Conservation (phyloP, 2,888 invertebrate species). For the Morinoia aosen region DNA sequence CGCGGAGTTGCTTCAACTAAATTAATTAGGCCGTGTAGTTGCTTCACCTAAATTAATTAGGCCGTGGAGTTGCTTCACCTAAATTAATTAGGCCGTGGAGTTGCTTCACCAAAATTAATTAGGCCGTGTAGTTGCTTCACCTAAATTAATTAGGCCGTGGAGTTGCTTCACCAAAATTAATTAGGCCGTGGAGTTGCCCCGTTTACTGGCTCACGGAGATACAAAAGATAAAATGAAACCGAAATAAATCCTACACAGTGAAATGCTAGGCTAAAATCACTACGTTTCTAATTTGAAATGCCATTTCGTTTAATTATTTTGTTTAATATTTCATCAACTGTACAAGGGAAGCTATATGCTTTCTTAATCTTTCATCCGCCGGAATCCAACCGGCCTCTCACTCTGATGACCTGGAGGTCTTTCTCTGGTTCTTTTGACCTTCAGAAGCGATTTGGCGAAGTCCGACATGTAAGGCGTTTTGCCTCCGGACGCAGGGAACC, state of each 20-base stretch:
- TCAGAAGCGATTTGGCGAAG: conserved; percentile 27
- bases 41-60: not conserved
- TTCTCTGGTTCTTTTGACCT: conserved; percentile 1
- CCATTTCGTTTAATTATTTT: not conserved
- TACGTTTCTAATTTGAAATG: not conserved
- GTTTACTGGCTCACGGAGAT: not conserved
- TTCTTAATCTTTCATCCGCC: conserved; percentile 16
- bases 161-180: too few relatives aligned
- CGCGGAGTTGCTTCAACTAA: too few relatives aligned
- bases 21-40: too few relatives aligned
- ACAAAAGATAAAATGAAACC: not conserved
- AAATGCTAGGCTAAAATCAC: not conserved
- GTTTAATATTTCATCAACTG: not conserved
- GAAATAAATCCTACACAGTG: not conserved
- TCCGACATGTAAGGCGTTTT: conserved; percentile 24
- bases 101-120: too few relatives aligned
- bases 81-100: too few relatives aligned
- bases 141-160: too few relatives aligned
- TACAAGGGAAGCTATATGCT: not conserved
- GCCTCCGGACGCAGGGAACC: not conserved
- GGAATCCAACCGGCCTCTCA: not conserved
- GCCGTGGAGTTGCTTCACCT: too few relatives aligned
- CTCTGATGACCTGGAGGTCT: not conserved
- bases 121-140: too few relatives aligned
- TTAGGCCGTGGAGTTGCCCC: too few relatives aligned